Percentiles rank a stretch among this genome's conserved stretches.
phyloP scores from a whole-genome alignment of 2,888 invertebrate species.

The Nesidiocoris tenuis region DNA sequence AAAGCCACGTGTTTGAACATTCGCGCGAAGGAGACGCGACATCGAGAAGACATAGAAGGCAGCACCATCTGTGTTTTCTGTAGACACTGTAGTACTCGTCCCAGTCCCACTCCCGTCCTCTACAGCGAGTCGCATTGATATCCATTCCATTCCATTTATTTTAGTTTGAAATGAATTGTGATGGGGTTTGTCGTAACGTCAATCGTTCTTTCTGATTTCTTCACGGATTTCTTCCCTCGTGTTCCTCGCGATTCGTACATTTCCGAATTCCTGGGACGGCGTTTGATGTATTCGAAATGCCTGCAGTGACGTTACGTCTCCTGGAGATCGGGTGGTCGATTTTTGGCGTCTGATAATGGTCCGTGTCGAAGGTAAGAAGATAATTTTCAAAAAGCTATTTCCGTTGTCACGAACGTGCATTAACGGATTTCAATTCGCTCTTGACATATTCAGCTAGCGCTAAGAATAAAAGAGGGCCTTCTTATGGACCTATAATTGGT shows the following conservation, averaged over 20 bases:
- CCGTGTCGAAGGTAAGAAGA: conserved; percentile 20
- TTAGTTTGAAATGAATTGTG: conserved; percentile 27
- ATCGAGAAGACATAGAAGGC: neutral
- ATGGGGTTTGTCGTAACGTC: neutral
- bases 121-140: conserved; percentile 27
- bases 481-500: no score
- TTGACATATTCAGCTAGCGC: no score
- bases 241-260: neutral
- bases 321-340: neutral
- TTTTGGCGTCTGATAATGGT: conserved; percentile 33
- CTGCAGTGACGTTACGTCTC: neutral
- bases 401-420: no score
- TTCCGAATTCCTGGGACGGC: neutral
- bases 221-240: neutral
- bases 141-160: no score
- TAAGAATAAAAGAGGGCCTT: no score
- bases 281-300: neutral
- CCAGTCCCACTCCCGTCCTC: neutral
- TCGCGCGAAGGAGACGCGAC: no score
- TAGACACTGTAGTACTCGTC: neutral
- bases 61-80: neutral
- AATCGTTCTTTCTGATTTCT: neutral
- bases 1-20: no score
- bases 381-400: neutral
- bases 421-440: no score